Percentiles rank a stretch among this genome's conserved stretches.
Evolutionary conservation across 2,888 invertebrate genomes (phyloP).

Genomic region (Pyrrhosoma nymphula): DNA sequence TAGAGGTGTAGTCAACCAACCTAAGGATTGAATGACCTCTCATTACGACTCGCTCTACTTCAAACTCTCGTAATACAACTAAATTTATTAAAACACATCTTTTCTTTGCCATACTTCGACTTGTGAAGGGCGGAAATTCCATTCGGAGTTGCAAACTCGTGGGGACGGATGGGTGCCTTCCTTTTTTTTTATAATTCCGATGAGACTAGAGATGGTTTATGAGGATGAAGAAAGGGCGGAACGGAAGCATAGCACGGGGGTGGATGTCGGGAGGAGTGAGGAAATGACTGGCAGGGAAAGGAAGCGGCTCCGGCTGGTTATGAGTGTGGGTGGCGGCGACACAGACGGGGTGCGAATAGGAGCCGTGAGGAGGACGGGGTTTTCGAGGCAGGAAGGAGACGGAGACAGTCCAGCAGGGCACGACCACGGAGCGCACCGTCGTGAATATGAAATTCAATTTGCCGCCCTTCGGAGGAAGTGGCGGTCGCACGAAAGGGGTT

Average conservation of each 20-base stretch:
- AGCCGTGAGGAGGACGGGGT: not conserved
- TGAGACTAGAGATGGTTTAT: not conserved
- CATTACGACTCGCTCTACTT: too few species aligned
- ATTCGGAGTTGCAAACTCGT: not conserved
- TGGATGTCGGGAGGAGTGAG: not conserved
- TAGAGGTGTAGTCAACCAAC: too few species aligned
- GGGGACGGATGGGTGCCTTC: not conserved
- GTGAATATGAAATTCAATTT: conserved; percentile 26
- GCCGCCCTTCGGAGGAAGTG: not conserved
- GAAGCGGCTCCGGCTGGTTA: not conserved
- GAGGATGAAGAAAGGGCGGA: not conserved
- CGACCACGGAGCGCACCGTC: not conserved
- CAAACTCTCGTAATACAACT: too few species aligned
- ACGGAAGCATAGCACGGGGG: not conserved
- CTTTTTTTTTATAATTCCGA: not conserved
- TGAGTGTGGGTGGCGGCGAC: not conserved
- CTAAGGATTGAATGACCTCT: too few species aligned
- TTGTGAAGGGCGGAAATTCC: too few species aligned
- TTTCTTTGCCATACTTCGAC: too few species aligned
- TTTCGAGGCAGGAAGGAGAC: not conserved
- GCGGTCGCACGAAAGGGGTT: not conserved
- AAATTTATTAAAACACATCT: too few species aligned
- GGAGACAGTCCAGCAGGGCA: conserved; percentile 5
- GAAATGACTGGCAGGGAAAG: not conserved
- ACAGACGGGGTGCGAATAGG: conserved; percentile 12